A percentile compares a stretch with the other conserved stretches of the same genome.
Conservation (phyloP, 2,113 vertebrate species). For the Bos taurus region ARS-UCD2.0 NC_037349.1:46724501-46725000, state of each 20-base stretch:
- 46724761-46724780: not conserved
- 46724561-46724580: not conserved
- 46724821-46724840: not conserved
- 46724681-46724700: not conserved
- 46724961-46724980: not conserved
- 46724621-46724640: not conserved
- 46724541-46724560: not conserved
- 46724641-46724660: not conserved
- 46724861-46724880: not conserved
- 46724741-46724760: not conserved
- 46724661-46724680: not conserved
- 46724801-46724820: not conserved
- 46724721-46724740: not conserved
- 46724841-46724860: not conserved
- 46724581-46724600: not conserved
- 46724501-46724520: not conserved
- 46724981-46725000: not conserved
- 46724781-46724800: conserved; percentile 29
- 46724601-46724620: not conserved
- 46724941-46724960: not conserved
- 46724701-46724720: not conserved
- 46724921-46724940: not conserved
- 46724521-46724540: not conserved
- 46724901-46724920: not conserved
- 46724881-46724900: not conserved